Evolutionary conservation across 1,140 invertebrate species (phyloP).

Genomic region (Drosophila mauritiana): DNA sequence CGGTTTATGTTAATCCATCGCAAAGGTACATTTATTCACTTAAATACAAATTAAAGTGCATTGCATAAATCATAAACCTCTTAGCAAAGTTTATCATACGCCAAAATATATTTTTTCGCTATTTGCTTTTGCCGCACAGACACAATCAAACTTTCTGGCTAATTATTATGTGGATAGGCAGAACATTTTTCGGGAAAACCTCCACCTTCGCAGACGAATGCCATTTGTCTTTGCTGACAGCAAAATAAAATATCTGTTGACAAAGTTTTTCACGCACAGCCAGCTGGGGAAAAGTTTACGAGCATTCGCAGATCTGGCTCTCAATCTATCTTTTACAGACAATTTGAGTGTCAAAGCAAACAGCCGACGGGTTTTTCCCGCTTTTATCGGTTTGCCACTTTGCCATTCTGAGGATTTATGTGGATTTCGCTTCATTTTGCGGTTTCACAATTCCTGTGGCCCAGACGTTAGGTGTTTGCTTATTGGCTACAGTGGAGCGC

Average conservation of each 20-base stretch:
- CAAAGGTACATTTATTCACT: no score
- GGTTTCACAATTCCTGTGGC: slow-evolving; percentile 13
- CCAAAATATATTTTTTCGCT: neutral
- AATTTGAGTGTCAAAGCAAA: slow-evolving; percentile 54
- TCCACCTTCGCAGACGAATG: slow-evolving; percentile 5
- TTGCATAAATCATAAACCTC: neutral
- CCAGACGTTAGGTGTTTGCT: slow-evolving; percentile 53
- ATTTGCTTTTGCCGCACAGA: neutral
- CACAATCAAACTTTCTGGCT: slow-evolving; percentile 13
- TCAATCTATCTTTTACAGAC: slow-evolving; percentile 68
- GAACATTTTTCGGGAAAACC: neutral
- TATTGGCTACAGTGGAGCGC: slow-evolving; percentile 50
- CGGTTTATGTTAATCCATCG: no score
- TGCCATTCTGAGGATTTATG: slow-evolving; percentile 38
- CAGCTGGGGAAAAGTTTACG: slow-evolving; percentile 50
- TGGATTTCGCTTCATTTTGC: slow-evolving; percentile 30
- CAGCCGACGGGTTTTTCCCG: slow-evolving; percentile 32
- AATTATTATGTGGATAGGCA: slow-evolving; percentile 17
- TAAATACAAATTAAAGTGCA: no score
- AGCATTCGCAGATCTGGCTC: slow-evolving; percentile 33
- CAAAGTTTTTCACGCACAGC: slow-evolving; percentile 58
- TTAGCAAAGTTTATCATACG: neutral
- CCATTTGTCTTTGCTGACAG: slow-evolving; percentile 42
- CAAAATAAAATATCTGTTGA: slow-evolving; percentile 56
- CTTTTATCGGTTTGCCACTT: slow-evolving; percentile 28